phyloP scores from a whole-genome alignment of 2,113 vertebrate species.

The Apaloderma vittatum region DNA sequence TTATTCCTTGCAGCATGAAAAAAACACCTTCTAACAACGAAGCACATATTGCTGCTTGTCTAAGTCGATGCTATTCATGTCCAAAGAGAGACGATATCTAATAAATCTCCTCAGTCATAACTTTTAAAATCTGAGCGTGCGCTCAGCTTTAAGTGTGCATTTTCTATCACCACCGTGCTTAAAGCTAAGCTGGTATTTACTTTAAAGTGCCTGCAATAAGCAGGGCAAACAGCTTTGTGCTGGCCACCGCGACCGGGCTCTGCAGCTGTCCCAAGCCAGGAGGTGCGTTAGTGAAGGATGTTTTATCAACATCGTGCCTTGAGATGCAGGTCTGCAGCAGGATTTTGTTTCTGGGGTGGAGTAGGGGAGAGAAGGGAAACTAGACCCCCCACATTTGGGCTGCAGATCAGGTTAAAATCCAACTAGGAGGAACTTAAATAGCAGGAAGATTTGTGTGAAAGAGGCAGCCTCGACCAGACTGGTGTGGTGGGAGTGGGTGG shows the following conservation, averaged over 20 bases:
- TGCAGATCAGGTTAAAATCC: background rate
- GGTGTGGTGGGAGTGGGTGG: accelerated
- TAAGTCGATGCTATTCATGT: accelerated
- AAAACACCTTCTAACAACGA: background rate
- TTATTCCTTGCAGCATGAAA: background rate
- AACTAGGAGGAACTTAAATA: background rate
- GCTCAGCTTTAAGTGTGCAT: background rate
- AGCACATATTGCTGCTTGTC: background rate
- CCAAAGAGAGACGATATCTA: background rate
- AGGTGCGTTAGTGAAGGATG: background rate
- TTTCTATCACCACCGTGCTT: background rate
- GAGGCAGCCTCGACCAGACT: background rate
- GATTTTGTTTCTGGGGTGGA: background rate
- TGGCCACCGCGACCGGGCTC: background rate
- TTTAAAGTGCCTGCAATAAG: conserved; percentile 10
- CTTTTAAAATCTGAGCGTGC: background rate
- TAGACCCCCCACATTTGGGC: background rate
- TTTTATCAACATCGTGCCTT: background rate
- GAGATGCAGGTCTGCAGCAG: accelerated
- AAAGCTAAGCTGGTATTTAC: background rate
- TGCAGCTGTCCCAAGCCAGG: background rate
- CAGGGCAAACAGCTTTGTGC: background rate
- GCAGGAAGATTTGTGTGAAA: accelerated
- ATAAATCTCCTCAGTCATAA: background rate
- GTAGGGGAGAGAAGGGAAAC: background rate